Conservation (phyloP, 2,113 vertebrate genomes). For the Pseudorhombus dupliciocellatus region DNA sequence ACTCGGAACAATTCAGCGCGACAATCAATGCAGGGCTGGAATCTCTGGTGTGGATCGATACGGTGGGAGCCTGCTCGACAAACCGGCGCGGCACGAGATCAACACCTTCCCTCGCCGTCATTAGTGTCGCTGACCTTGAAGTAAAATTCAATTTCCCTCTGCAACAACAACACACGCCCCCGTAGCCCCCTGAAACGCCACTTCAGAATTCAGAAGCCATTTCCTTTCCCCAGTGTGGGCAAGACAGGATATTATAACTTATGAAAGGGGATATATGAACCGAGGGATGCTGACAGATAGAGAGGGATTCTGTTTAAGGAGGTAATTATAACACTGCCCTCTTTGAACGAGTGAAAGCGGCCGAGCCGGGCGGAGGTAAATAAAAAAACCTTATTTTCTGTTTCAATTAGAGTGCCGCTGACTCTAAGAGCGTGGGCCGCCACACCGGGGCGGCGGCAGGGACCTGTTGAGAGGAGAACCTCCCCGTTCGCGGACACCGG, state of each 20-base stretch:
- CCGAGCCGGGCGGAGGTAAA: constrained; percentile 60
- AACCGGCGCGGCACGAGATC: constrained; percentile 64
- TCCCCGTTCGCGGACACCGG: constrained; percentile 37
- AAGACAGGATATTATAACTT: constrained; percentile 77
- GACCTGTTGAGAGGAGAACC: constrained; percentile 50
- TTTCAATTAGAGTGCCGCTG: constrained; percentile 66
- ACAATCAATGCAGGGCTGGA: constrained; percentile 71
- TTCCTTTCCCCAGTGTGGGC: constrained; percentile 63
- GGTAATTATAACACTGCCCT: constrained; percentile 72
- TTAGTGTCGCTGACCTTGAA: constrained; percentile 83
- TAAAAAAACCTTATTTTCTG: constrained; percentile 63
- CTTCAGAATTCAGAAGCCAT: constrained; percentile 73
- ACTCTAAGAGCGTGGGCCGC: constrained; percentile 45
- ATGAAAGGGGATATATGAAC: constrained; percentile 62
- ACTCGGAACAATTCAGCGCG: constrained; percentile 56
- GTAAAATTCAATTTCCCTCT: constrained; percentile 82
- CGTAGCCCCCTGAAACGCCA: constrained; percentile 56
- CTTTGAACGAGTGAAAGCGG: constrained; percentile 63
- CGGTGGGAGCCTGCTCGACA: constrained; percentile 57
- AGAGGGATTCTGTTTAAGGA: constrained; percentile 74
- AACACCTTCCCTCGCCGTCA: constrained; percentile 73
- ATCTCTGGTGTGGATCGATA: constrained; percentile 69
- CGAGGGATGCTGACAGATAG: constrained; percentile 50
- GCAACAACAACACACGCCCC: constrained; percentile 51
- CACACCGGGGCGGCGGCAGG: constrained; percentile 17